Evolutionary conservation across 2,113 vertebrate species (phyloP).

Genomic region (Pavo muticus): DNA sequence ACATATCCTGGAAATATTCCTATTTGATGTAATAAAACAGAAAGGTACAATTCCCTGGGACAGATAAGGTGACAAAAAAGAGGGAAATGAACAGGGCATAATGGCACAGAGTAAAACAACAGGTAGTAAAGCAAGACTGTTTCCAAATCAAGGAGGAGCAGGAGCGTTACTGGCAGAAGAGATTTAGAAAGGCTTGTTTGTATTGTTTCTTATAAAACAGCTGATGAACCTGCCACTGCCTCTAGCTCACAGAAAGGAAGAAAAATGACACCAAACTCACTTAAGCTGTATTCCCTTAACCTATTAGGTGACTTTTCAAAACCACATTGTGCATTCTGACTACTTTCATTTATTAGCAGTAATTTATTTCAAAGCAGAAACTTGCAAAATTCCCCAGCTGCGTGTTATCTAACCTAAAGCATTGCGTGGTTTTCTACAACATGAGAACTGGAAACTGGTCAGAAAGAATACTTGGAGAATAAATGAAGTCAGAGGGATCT

Average conservation of each 20-base stretch:
- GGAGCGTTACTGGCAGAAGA: neutral
- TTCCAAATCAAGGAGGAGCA: neutral
- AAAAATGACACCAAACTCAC: neutral
- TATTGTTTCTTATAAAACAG: neutral
- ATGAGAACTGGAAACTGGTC: neutral
- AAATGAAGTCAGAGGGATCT: neutral
- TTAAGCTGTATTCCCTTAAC: neutral
- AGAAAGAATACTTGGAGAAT: neutral
- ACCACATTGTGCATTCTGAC: neutral
- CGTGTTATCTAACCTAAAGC: neutral
- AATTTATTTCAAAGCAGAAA: slow-evolving; percentile 22
- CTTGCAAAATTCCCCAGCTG: neutral
- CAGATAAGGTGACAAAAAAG: slow-evolving; percentile 25
- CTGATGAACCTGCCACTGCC: neutral
- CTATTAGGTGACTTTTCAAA: neutral
- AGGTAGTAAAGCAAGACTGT: neutral
- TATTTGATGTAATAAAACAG: slow-evolving; percentile 61
- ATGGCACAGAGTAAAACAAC: neutral
- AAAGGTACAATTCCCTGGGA: slow-evolving; percentile 46
- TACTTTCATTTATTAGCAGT: neutral
- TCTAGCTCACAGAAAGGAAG: neutral
- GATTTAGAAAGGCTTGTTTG: neutral
- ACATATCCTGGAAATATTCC: slow-evolving; percentile 55
- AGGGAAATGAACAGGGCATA: neutral
- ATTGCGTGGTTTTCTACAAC: neutral